Percentiles rank a stretch among this genome's conserved stretches.
Evolutionary conservation across 2,797 vertebrate genomes (phyloP).

Genomic region (Acrossocheilus fasciatus): DNA sequence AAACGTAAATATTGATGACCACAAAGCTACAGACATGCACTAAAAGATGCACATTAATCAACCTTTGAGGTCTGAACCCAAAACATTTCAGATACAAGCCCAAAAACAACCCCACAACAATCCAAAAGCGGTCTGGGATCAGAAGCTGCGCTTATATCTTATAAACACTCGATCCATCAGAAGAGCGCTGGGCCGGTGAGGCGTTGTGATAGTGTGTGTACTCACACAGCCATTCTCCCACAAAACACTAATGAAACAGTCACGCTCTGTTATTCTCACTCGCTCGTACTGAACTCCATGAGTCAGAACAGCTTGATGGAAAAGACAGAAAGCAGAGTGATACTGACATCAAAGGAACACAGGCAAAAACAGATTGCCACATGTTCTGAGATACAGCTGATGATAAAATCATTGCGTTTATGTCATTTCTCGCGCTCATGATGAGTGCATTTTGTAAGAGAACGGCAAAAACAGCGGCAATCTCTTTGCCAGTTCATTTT

Average conservation of each 20-base stretch:
- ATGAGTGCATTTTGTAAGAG: neutral
- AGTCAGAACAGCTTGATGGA: constrained; percentile 9
- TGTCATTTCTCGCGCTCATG: neutral
- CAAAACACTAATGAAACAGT: constrained; percentile 33
- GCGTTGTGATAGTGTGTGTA: constrained; percentile 9
- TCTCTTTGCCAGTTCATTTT: neutral
- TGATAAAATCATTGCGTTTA: neutral
- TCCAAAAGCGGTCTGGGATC: neutral
- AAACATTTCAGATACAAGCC: neutral
- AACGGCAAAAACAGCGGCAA: neutral
- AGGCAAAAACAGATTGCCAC: neutral
- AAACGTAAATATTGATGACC: neutral
- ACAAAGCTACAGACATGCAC: neutral
- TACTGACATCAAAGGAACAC: neutral
- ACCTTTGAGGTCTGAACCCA: neutral
- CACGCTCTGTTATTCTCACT: neutral
- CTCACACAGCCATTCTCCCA: constrained; percentile 1
- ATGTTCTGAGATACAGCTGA: neutral
- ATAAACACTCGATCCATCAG: neutral
- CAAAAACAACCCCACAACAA: neutral
- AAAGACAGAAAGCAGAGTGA: constrained; percentile 5
- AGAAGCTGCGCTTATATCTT: neutral
- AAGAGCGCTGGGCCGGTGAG: neutral
- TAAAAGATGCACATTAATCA: neutral
- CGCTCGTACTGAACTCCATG: neutral